These are phyloP conservation scores for Alethe castanea DNA, from an alignment of 2,113 vertebrate species.

Conservation along the genomic window DNA sequence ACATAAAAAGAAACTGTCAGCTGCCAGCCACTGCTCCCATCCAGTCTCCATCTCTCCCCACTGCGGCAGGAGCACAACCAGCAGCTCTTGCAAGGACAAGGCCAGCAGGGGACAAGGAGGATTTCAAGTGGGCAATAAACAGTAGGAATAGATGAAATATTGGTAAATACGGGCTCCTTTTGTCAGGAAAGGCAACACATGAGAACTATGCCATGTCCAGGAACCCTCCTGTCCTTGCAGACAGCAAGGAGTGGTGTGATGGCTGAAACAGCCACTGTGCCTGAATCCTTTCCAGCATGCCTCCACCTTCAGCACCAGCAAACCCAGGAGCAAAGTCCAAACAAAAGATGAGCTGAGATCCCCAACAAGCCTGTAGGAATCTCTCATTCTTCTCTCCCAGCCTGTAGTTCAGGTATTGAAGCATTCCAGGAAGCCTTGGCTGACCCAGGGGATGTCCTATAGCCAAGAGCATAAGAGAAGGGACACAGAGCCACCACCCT, in stretches of 20 bases:
- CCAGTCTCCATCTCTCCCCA: background rate
- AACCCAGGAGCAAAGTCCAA: background rate
- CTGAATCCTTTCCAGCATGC: background rate
- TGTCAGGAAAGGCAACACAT: background rate
- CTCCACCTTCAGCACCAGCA: background rate
- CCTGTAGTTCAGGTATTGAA: background rate
- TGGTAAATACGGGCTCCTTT: background rate
- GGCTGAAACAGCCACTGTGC: background rate
- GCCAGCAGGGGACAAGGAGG: background rate
- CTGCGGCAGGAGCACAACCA: background rate
- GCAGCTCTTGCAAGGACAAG: conserved; percentile 18
- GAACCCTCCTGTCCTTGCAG: background rate
- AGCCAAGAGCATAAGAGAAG: background rate
- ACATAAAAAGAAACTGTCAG: conserved; percentile 46
- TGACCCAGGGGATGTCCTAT: background rate
- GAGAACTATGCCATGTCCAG: background rate
- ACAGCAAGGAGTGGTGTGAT: background rate
- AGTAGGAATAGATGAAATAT: background rate
- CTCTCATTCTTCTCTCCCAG: background rate
- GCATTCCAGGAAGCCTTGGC: background rate
- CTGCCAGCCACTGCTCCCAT: conserved; percentile 13
- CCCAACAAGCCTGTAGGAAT: background rate
- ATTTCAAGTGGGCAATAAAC: background rate
- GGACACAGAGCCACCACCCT: background rate
- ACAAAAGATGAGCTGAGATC: background rate